Evolutionary conservation across 2,888 invertebrate species (phyloP), one percentile per base, ranked within the genome.

Genomic region (Apantesis nais): DNA sequence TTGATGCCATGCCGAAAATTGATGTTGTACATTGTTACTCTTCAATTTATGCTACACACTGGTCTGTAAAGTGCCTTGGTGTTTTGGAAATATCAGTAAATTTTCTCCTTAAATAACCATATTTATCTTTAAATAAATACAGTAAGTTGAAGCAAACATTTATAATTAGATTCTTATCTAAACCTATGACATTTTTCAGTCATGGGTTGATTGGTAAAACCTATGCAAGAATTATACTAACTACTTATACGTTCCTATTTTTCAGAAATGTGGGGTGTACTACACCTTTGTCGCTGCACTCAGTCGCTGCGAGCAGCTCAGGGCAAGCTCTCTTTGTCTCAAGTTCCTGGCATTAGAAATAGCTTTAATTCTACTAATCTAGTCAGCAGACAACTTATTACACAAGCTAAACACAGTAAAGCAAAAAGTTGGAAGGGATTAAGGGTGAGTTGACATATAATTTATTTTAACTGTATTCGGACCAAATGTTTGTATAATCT

Each of bases 181-280:
- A 48, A 48, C 2, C 48, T n/a, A n/a, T 52, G 9, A 52, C 11
- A 52, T 4, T 0, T 7, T 48, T 22, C 9, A 52, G 22, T 52
- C n/a, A 52, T 52, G 22, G 22, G 9, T 52, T 1, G 14, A 14
- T 52, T 22, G 11, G 2, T 39, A 25, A 22, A 7, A 29, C 0
- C 29, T 16, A 60, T 1, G 1, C 16, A 16, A 31, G 16, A 31
- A 31, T 60, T 44, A 31, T 44, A 48, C 8, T 41, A 0, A 64
- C 52, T 41, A 19, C 1, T 9, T 2, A 29, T 41, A 41, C 44
- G n/a, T 19, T 12, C 9, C 12, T n/a, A 61, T 58, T 41, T 76
- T 79, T 25, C 71, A 86, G 89, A 87, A 64, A 90, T 96, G 86
- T 90, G 94, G 88, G 89, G 88, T 76, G 81, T 90, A 55, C 81